Evolutionary conservation across 2,888 invertebrate genomes (phyloP), one percentile per base, ranked within the genome.

Genomic region (Amorpha juglandis): DNA sequence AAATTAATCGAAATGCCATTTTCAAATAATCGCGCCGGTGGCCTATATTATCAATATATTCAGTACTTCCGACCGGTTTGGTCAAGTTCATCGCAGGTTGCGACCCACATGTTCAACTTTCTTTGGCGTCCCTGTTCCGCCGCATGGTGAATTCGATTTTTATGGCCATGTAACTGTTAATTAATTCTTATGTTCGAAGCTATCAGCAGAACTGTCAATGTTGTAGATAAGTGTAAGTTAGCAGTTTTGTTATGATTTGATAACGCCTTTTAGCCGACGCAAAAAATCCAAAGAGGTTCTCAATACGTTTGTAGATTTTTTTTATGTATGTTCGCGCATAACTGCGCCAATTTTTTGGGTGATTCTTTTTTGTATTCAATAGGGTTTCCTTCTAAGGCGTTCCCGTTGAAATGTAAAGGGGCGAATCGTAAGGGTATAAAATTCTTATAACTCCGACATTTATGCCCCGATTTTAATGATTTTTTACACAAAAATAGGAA

Each of bases 71-170:
- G 79, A 85, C 88, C 88, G 87, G 89, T 88, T 84, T 72, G 71
- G 78, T 80, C 83, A 83, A 85, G 86, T 86, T 87, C 84, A 85
- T 73, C 73, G 76, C 90, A 89, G 91, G 90, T 91, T 90, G 85
- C 79, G 89, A 84, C 91, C 87, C 76, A 90, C 84, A 81, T 86
- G 75, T 65, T 70, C 74, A 82, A 87, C 90, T 90, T 91, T 90
- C 90, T 88, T 89, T 74, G 85, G 75, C 75, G 76, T 76, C 74
- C 68, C 71, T 64, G 71, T 73, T 74, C 79, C 78, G 81, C 38
- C 38, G 78, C 76, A 75, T 73, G 75, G 76, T 76, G 33, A 48
- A 58, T 48, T 38, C 19, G 33, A 14, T 64, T 52, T 53, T 68
- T 12, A 27, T 58, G 27, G n/a, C 65, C 67, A 58, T 63, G 45